Percentiles rank a stretch among this genome's conserved stretches.
phyloP scores from a whole-genome alignment of 2,113 vertebrate genomes.

The Prionailurus bengalensis region DNA sequence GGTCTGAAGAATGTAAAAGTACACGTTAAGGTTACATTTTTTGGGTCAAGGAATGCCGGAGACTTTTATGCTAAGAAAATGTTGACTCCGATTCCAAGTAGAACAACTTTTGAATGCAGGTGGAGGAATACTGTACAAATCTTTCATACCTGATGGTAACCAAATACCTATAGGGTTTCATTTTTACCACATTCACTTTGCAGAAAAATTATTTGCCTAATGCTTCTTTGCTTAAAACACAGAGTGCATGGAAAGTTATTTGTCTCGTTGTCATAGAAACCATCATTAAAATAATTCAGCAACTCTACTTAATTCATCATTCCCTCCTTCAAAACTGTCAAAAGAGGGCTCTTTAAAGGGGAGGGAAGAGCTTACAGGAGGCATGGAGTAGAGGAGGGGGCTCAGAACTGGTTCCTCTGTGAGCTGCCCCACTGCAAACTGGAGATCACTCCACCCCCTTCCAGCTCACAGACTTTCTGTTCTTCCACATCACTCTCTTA shows the following conservation, averaged over 20 bases:
- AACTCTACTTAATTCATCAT: conserved; percentile 86
- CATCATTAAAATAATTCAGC: conserved; percentile 84
- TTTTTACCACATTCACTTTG: background rate
- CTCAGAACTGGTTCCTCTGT: conserved; percentile 47
- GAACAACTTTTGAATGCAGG: background rate
- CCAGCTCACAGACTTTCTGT: background rate
- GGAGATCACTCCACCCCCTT: conserved; percentile 28
- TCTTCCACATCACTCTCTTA: conserved; percentile 82
- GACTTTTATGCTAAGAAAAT: background rate
- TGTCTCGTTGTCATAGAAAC: conserved; percentile 87
- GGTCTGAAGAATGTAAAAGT: background rate
- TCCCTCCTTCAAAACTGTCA: conserved; percentile 76
- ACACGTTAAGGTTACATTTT: background rate
- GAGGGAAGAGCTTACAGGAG: conserved; percentile 43
- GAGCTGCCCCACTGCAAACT: conserved; percentile 32
- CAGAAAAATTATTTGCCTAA: conserved; percentile 81
- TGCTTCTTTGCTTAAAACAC: conserved; percentile 81
- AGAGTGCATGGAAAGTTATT: conserved; percentile 83
- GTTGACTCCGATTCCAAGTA: background rate
- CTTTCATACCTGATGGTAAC: background rate
- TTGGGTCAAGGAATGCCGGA: background rate
- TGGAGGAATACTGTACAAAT: background rate
- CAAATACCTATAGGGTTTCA: background rate
- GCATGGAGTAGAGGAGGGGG: background rate
- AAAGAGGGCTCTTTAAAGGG: conserved; percentile 60